phyloP scores from a whole-genome alignment of 2,113 vertebrate species.

The Phaethon lepturus region DNA sequence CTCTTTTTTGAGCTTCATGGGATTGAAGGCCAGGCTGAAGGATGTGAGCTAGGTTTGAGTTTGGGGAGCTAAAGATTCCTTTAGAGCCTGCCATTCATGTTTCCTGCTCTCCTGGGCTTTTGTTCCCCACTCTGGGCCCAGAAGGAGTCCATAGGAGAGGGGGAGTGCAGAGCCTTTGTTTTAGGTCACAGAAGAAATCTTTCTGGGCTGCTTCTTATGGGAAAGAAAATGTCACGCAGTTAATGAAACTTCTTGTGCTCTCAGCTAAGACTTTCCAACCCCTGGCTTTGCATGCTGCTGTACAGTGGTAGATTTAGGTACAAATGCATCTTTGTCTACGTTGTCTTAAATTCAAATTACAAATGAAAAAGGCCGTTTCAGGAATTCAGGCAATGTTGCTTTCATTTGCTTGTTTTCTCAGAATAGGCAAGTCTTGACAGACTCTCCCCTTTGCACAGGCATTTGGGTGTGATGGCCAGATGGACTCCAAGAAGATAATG shows the following conservation, averaged over 20 bases:
- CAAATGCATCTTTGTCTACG: neutral
- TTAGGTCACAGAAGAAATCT: neutral
- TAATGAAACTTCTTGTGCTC: neutral
- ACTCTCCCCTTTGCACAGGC: constrained; percentile 67
- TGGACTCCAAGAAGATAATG: constrained; percentile 81
- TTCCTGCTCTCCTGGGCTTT: neutral
- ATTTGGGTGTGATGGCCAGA: constrained; percentile 90
- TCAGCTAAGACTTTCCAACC: neutral
- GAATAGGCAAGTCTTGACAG: neutral
- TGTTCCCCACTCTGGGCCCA: neutral
- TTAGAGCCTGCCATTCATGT: neutral
- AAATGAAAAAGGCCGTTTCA: neutral
- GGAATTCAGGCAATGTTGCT: neutral
- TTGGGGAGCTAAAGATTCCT: neutral
- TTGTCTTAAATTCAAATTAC: neutral
- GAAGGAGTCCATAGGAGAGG: neutral
- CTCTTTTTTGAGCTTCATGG: neutral
- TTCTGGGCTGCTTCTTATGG: neutral
- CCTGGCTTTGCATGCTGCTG: neutral
- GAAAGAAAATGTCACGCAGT: neutral
- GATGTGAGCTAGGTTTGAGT: neutral
- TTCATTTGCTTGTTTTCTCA: neutral
- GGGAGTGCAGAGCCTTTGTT: neutral
- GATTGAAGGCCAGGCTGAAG: neutral
- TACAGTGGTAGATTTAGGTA: neutral